Evolutionary conservation across 2,113 vertebrate genomes (phyloP).

Genomic region (Ochotona curzoniae): DNA sequence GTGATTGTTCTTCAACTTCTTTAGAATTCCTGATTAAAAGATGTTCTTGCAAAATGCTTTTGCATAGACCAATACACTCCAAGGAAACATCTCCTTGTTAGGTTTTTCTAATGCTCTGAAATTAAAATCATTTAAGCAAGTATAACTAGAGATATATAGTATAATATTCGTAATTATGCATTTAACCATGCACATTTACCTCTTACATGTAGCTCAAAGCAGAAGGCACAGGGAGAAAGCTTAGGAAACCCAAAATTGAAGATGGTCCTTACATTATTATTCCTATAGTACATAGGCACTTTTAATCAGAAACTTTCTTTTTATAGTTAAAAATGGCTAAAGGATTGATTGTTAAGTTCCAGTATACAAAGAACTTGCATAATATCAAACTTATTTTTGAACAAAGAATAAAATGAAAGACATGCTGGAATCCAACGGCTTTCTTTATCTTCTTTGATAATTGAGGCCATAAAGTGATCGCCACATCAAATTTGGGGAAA

Average conservation of each 20-base stretch:
- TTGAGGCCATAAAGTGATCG: too few relatives aligned
- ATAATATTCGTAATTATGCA: background rate
- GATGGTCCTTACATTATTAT: background rate
- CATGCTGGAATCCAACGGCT: background rate
- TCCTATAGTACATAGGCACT: background rate
- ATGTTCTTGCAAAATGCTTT: background rate
- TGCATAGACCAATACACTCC: background rate
- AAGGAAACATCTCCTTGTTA: background rate
- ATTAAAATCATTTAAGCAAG: background rate
- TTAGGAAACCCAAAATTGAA: background rate
- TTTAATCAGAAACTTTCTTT: background rate
- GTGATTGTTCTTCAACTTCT: background rate
- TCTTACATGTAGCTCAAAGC: background rate
- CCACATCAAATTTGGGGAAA: background rate
- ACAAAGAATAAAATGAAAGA: background rate
- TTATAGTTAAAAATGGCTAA: background rate
- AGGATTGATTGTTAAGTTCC: background rate
- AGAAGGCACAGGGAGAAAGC: background rate
- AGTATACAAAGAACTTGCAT: background rate
- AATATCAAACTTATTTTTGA: background rate
- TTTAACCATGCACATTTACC: background rate
- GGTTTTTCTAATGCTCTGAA: background rate
- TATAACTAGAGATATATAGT: background rate
- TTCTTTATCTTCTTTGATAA: background rate
- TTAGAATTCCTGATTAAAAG: background rate